Base-by-base conservation (phyloP, 2,797 vertebrate species). In the Leucoraja ocellata region DNA sequence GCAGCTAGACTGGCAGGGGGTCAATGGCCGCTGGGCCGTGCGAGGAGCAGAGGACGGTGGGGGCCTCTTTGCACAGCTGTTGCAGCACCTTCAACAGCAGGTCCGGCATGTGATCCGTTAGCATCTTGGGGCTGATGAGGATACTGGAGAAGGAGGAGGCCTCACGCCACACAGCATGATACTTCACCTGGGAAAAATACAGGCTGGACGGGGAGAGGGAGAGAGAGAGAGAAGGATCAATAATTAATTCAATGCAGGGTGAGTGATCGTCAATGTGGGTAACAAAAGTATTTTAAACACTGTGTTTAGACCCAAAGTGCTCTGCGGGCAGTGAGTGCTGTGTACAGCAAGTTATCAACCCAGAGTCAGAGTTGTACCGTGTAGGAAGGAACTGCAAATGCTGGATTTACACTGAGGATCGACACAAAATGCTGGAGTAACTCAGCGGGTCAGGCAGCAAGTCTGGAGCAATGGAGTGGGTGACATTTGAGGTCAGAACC, bases 71-170 rank as follows among this genome's bases (percentile, higher is more conserved):
- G 86, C 97, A 97, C 95, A 99, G 96, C 21, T 96, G 96, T 94
- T 95, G 95, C 90, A 99, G 96, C 0, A 98, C 98, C 73, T 95
- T 94, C 21, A 97, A 97, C 93, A 99, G 95, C 25, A 95, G 94
- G 1, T 99, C 98, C 0, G 99, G 99, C 98, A 99, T 98, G 96
- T 99, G 99, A 95, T 99, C 98, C 0, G 96, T 96, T 0, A 99
- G 94, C 99, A 99, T 99, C 96, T 97, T 97, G 3, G 98, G 98
- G 94, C 98, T 98, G 95, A 99, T 99, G 95, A 99, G 95, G 94
- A 99, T 96, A 93, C 96, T 98, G 95, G 96, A 95, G 96, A 99
- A 99, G 0, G 96, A 95, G 0, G 94, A 96, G 94, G 98, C 97
- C 0, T 95, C 97, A 6, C 98, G 96, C 99, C 99, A 99, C 58